Evolutionary conservation across 2,888 invertebrate genomes (phyloP).

Genomic region (Hemistola chrysoprasaria): DNA sequence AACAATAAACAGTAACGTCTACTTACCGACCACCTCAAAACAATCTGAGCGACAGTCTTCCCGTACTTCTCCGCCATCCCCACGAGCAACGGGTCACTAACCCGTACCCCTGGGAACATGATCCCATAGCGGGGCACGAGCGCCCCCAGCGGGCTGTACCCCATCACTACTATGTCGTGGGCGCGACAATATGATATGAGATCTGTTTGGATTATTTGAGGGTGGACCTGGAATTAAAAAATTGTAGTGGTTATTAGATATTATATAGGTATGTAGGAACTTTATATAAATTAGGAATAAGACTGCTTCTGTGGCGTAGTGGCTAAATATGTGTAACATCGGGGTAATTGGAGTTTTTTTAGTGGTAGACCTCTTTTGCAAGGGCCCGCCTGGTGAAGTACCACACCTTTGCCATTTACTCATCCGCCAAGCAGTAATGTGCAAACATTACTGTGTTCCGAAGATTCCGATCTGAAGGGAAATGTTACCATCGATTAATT

Average conservation of each 20-base stretch:
- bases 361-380: too few relatives aligned
- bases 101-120: slow-evolving; percentile 69
- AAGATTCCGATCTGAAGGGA: too few relatives aligned
- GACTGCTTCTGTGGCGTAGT: too few relatives aligned
- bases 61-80: slow-evolving; percentile 83
- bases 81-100: slow-evolving; percentile 73
- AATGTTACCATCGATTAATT: not conserved
- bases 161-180: slow-evolving; percentile 83
- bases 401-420: too few relatives aligned
- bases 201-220: slow-evolving; percentile 84
- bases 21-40: slow-evolving; percentile 85
- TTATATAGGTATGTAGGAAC: too few relatives aligned
- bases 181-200: slow-evolving; percentile 83
- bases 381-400: too few relatives aligned
- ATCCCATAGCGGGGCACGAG: slow-evolving; percentile 68
- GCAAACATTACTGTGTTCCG: too few relatives aligned
- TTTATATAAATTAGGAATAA: too few relatives aligned
- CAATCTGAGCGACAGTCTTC: slow-evolving; percentile 85
- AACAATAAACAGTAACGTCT: not conserved
- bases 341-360: too few relatives aligned
- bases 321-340: too few relatives aligned
- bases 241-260: too few relatives aligned
- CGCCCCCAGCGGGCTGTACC: slow-evolving; percentile 86
- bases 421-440: too few relatives aligned
- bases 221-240: slow-evolving; percentile 65